A percentile compares a stretch with the other conserved stretches of the same genome.
phyloP scores from a whole-genome alignment of 2,797 vertebrate genomes.

The Anomalospiza imberbis region DNA sequence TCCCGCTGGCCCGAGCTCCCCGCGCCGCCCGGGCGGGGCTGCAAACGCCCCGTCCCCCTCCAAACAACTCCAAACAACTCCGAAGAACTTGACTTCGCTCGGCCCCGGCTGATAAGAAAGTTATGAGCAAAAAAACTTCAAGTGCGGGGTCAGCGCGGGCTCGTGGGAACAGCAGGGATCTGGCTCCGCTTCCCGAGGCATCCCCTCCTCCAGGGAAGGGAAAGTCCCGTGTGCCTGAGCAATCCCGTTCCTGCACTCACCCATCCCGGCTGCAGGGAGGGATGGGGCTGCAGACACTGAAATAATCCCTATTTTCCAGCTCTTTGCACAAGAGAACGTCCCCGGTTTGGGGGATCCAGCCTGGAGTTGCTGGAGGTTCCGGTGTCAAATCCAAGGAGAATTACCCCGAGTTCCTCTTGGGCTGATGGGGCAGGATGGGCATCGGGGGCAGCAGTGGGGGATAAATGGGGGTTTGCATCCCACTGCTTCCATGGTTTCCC shows the following conservation, averaged over 20 bases:
- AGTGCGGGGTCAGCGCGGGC: background rate
- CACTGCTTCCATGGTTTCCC: background rate
- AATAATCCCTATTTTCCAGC: rapidly evolving
- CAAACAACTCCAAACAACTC: background rate
- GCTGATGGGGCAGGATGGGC: background rate
- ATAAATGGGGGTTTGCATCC: background rate
- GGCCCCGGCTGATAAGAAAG: constrained; percentile 11
- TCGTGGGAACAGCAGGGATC: constrained; percentile 31
- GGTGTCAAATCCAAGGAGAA: rapidly evolving
- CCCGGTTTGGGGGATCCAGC: background rate
- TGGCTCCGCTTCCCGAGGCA: background rate
- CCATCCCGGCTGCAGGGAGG: background rate
- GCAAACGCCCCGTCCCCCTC: background rate
- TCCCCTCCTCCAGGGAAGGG: background rate
- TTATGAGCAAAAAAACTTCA: background rate
- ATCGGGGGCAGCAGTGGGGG: rapidly evolving
- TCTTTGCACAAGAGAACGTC: rapidly evolving
- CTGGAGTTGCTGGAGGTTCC: background rate
- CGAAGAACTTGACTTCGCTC: background rate
- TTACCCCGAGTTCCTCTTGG: background rate
- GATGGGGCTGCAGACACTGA: rapidly evolving
- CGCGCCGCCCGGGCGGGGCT: background rate
- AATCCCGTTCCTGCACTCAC: rapidly evolving
- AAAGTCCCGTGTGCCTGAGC: background rate
- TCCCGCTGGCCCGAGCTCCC: background rate